Base-by-base conservation (phyloP, 1,140 invertebrate genomes). In the Dicyema japonicum region DNA sequence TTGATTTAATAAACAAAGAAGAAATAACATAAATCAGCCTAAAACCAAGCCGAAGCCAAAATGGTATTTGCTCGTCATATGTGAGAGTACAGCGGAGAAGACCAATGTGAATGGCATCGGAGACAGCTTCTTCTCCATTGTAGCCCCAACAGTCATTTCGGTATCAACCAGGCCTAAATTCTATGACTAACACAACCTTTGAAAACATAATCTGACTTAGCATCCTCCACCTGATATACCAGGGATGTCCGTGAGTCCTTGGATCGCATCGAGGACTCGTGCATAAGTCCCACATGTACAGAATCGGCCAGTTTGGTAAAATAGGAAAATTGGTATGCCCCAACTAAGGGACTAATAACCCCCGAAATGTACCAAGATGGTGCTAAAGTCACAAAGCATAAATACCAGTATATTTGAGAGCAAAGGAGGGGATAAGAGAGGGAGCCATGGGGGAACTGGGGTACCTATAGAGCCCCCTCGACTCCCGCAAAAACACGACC, bases 241-340 rank as follows among this genome's bases (percentile, higher is more conserved):
- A 19, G 12, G 3, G 22, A 14, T 4, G n/a, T 22, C 3, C 15
- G 9, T n/a, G n/a, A 21, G 4, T 11, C 9, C 8, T 16, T 19
- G n/a, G 22, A 22, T 4, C 21, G n/a, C 31, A 69, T 59, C 44
- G 71, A 76, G 5, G 72, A 67, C 29, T 63, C 59, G 18, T 60
- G 40, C 35, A 63, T 60, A 7, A 58, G 56, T 15, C 57, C 60
- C 35, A 88, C 36, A 34, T 63, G 65, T 27, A 94, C 48, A 41
- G 78, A 67, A 40, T 78, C 71, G 51, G 69, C 75, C 37, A 74
- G 69, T 57, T 69, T 75, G 43, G 85, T 76, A 52, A 78, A 76
- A 46, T 80, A 92, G 51, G 72, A 82, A 15, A 75, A 40, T 43
- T 92, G 80, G 29, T 69, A 50, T 15, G 66, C 68, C 15, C 63